phyloP scores from a whole-genome alignment of 37 sponge, comb jelly and placozoan species.

The Bolinopsis microptera region DNA sequence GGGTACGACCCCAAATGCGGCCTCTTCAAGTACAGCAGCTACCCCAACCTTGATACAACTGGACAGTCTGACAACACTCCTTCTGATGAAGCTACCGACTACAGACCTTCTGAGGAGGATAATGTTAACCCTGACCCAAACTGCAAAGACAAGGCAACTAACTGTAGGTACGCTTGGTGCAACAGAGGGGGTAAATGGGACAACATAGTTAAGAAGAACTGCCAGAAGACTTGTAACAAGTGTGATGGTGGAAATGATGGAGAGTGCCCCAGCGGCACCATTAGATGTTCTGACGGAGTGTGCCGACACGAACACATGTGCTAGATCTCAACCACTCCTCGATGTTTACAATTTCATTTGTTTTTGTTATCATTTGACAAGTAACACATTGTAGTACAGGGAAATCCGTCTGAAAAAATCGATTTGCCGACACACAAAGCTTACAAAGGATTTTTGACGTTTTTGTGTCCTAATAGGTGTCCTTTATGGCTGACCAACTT shows the following conservation, averaged over 20 bases:
- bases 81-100: neutral
- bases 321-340: neutral
- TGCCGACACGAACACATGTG: conserved; percentile 26
- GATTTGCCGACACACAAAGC: no score
- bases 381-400: no score
- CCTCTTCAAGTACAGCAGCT: neutral
- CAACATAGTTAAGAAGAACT: neutral
- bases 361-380: no score
- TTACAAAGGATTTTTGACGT: no score
- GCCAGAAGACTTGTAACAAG: neutral
- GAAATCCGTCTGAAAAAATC: no score
- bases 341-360: no score
- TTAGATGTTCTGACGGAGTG: conserved; percentile 23
- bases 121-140: neutral
- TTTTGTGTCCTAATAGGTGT: no score
- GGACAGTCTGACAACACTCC: neutral
- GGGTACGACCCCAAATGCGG: neutral
- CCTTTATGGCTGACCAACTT: no score
- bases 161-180: neutral
- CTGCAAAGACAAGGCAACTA: neutral
- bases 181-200: no score
- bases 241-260: neutral
- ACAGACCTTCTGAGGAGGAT: neutral
- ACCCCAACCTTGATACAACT: neutral
- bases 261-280: conserved; percentile 1